Evolutionary conservation across 2,113 vertebrate genomes (phyloP), one percentile per base, ranked within the genome.

Genomic region (Pomatostomus ruficeps): DNA sequence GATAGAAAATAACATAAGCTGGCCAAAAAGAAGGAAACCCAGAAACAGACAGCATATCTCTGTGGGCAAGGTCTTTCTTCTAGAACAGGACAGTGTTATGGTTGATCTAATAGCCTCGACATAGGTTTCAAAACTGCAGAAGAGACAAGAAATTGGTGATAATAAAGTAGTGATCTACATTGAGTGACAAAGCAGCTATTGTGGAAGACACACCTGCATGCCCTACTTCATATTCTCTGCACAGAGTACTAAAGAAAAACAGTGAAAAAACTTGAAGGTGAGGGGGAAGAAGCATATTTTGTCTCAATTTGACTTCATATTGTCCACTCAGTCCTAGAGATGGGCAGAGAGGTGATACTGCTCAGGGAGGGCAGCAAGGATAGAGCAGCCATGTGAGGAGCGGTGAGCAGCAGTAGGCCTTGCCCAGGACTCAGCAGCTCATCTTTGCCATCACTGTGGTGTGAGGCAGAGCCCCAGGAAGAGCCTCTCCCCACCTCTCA

Each of bases 381-480:
- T 5, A 11, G 71, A 63, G 62, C 8, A 85, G 26, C n/a, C 0
- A 0, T 25, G 20, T 3, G 1, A 25, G 65, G n/a, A 45, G 29
- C 26, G 19, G 66, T 26, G 33, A 65, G 28, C 11, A 57, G 51
- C 5, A 1, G 17, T 5, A 1, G 20, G 24, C 24, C 25, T 49
- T 77, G 31, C 46, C 25, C 43, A 65, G 55, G 59, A 20, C 0
- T 2, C 28, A 65, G 59, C 51, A 88, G 28, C 55, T 81, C 61
- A 14, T 22, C 35, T 79, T 75, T 78, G 46, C 66, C 3, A 2
- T n/a, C 12, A 1, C 52, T 42, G 17, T 1, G 1, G 40, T n/a
- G 35, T 2, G 12, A 78, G 22, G 42, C 65, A 90, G 61, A 85
- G 42, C 46, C 28, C 13, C 0, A 4, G n/a, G 33, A 77, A 75